These are phyloP conservation scores for Nothocercus nigrocapillus DNA, from an alignment of 2,113 vertebrate species.

Conservation along the genomic window DNA sequence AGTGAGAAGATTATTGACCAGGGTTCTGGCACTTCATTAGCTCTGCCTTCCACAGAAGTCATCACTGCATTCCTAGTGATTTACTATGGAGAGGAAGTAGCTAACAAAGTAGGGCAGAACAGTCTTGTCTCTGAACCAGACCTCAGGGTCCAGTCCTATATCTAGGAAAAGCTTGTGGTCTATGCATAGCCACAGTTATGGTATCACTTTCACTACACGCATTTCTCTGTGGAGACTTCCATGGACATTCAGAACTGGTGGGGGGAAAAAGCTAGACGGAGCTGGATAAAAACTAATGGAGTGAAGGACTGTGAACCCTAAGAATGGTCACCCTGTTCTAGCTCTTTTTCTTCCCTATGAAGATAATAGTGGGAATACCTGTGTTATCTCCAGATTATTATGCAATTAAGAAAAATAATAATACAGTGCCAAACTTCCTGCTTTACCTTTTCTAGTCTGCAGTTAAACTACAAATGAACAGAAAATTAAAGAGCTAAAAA, in stretches of 20 bases:
- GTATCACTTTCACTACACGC: not conserved
- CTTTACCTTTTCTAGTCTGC: not conserved
- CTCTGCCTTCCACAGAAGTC: not conserved
- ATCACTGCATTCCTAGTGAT: not conserved
- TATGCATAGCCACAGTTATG: not conserved
- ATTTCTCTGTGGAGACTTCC: not conserved
- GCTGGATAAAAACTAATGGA: not conserved
- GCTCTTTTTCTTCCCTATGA: not conserved
- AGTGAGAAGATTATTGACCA: not conserved
- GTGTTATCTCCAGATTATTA: not conserved
- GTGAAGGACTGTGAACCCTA: not conserved
- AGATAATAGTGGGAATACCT: not conserved
- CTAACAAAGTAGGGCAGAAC: not conserved
- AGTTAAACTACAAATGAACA: not conserved
- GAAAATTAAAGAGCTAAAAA: not conserved
- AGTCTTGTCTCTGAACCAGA: not conserved
- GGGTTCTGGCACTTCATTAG: not conserved
- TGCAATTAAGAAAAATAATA: not conserved
- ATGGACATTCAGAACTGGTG: not conserved
- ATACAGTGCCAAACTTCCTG: not conserved
- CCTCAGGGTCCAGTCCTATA: not conserved
- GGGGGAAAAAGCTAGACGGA: not conserved
- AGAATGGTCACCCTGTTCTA: not conserved
- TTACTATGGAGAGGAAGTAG: not conserved
- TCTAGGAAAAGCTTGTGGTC: not conserved